Evolutionary conservation across 2,797 vertebrate species (phyloP).

Genomic region (Rousettus madagascariensis): DNA sequence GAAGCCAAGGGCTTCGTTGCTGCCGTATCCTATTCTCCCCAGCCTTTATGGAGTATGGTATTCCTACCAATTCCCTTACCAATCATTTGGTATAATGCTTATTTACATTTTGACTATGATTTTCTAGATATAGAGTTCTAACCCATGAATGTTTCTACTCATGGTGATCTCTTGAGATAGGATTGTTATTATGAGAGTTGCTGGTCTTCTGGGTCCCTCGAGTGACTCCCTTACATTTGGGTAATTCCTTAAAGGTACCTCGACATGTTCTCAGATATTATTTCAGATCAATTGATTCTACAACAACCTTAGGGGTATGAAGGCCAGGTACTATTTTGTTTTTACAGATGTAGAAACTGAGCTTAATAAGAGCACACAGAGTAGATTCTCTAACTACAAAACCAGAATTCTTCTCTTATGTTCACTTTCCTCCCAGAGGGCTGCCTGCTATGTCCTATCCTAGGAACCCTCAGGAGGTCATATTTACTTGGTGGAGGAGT

Average conservation of each 20-base stretch:
- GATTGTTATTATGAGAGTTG: not conserved
- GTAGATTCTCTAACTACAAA: not conserved
- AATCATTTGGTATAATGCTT: not conserved
- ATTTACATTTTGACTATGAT: not conserved
- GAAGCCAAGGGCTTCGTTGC: not conserved
- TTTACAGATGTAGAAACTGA: not conserved
- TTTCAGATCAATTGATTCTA: slow-evolving; percentile 6
- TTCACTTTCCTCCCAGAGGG: not conserved
- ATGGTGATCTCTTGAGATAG: not conserved
- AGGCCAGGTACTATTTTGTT: not conserved
- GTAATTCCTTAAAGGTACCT: not conserved
- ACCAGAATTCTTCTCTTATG: not conserved
- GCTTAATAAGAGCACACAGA: not conserved
- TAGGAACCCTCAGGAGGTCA: not conserved
- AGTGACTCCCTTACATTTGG: not conserved
- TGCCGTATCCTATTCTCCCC: not conserved
- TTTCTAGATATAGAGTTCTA: not conserved
- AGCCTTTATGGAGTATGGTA: not conserved
- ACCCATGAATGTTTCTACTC: not conserved
- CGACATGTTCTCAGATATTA: not conserved
- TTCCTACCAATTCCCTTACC: not conserved
- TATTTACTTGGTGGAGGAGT: not conserved
- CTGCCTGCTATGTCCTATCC: not conserved
- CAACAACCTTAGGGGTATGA: not conserved
- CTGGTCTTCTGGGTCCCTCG: not conserved